phyloP scores from a whole-genome alignment of 2,113 vertebrate species.

The Pica pica region DNA sequence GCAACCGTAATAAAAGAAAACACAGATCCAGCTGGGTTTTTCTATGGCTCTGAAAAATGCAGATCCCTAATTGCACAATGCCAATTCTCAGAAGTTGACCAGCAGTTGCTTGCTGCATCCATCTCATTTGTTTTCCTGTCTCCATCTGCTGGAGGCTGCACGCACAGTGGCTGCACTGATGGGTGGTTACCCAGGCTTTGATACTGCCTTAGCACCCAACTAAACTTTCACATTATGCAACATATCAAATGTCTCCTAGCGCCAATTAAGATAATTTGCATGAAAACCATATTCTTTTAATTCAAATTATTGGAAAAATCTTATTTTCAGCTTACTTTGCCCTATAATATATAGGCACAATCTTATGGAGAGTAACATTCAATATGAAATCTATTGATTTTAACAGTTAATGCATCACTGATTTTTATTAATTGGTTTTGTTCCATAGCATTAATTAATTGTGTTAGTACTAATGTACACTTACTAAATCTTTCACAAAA shows the following conservation, averaged over 20 bases:
- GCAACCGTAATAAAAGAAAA: neutral
- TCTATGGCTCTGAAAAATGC: neutral
- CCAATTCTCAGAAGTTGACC: neutral
- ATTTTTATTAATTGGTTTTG: neutral
- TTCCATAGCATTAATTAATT: neutral
- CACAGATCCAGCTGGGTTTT: neutral
- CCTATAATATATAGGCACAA: neutral
- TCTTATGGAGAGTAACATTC: neutral
- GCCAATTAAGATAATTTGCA: neutral
- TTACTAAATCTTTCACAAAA: neutral
- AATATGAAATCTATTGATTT: neutral
- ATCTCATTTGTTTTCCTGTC: neutral
- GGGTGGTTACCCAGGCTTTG: neutral
- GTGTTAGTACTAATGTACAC: neutral
- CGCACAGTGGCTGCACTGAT: neutral
- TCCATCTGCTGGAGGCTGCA: conserved; percentile 37
- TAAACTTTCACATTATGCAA: neutral
- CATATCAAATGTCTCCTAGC: neutral
- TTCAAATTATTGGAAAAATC: neutral
- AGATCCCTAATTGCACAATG: neutral
- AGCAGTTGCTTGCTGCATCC: neutral
- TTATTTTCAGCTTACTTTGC: neutral
- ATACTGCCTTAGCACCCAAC: neutral
- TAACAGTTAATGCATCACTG: neutral
- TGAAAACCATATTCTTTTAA: neutral